Conservation (phyloP, 2,113 vertebrate species). For the Gobius niger region DNA sequence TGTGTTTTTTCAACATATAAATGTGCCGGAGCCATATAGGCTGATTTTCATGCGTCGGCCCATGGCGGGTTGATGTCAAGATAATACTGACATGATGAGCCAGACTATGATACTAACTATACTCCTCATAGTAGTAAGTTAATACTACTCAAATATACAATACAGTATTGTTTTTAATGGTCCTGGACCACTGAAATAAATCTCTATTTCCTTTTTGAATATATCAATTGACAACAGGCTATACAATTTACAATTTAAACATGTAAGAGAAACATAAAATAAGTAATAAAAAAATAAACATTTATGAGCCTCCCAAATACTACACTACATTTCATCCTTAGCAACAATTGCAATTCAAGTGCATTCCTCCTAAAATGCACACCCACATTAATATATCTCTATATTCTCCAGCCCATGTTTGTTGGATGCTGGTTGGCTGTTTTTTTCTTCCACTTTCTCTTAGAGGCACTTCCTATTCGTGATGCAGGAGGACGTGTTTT, state of each 20-base stretch:
- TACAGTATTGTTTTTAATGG: no score
- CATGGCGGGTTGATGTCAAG: no score
- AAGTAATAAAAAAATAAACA: conserved; percentile 78
- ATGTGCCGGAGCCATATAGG: no score
- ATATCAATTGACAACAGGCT: neutral
- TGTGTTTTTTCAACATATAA: no score
- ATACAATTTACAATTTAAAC: neutral
- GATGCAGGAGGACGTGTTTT: conserved; percentile 68
- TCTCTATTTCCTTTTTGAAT: no score
- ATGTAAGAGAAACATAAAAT: conserved; percentile 33
- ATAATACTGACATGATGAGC: no score
- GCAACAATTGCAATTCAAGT: conserved; percentile 66
- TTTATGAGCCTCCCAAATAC: conserved; percentile 54
- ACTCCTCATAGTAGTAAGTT: no score
- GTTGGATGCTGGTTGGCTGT: conserved; percentile 49
- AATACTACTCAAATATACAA: no score
- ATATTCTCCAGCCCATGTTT: conserved; percentile 58
- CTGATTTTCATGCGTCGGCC: no score
- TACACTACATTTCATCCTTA: conserved; percentile 51
- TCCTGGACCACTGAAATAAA: no score
- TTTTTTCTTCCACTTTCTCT: conserved; percentile 75
- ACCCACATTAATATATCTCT: conserved; percentile 21
- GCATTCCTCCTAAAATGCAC: conserved; percentile 62
- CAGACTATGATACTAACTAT: no score
- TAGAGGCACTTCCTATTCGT: conserved; percentile 50